phyloP scores from a whole-genome alignment of 2,797 vertebrate species.

The Rhinella marina region DNA sequence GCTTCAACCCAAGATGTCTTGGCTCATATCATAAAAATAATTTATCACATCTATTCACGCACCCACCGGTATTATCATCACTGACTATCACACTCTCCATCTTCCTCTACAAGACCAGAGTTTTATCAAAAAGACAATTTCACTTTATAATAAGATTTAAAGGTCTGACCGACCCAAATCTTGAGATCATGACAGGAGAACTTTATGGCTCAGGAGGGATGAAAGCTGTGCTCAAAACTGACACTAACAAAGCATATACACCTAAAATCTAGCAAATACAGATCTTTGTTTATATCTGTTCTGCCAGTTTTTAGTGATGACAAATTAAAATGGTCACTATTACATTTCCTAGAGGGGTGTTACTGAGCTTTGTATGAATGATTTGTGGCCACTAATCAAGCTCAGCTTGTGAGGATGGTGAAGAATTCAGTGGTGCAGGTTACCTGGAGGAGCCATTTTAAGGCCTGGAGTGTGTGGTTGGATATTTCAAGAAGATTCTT shows the following conservation, averaged over 20 bases:
- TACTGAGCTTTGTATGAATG: neutral
- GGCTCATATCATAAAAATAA: slow-evolving; percentile 25
- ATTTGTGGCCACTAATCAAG: too few species aligned
- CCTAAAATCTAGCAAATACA: neutral
- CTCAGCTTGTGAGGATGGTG: too few species aligned
- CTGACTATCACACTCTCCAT: slow-evolving; percentile 17
- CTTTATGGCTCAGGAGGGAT: slow-evolving; percentile 17
- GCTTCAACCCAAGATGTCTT: neutral
- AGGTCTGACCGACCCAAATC: slow-evolving; percentile 15
- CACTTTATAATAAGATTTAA: slow-evolving; percentile 19
- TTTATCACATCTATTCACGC: slow-evolving; percentile 11
- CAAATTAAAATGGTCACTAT: neutral
- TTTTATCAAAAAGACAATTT: slow-evolving; percentile 20
- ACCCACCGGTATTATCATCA: slow-evolving; percentile 19
- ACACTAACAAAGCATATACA: neutral
- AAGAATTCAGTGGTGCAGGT: too few species aligned
- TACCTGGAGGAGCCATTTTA: too few species aligned
- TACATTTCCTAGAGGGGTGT: neutral
- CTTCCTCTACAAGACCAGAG: neutral
- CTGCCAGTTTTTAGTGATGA: neutral
- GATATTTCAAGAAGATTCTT: too few species aligned
- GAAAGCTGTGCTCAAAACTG: neutral
- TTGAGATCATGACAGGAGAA: neutral
- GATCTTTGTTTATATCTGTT: neutral
- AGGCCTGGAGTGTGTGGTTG: too few species aligned